Conservation (phyloP, 2,113 vertebrate species). For the Cariama cristata region DNA sequence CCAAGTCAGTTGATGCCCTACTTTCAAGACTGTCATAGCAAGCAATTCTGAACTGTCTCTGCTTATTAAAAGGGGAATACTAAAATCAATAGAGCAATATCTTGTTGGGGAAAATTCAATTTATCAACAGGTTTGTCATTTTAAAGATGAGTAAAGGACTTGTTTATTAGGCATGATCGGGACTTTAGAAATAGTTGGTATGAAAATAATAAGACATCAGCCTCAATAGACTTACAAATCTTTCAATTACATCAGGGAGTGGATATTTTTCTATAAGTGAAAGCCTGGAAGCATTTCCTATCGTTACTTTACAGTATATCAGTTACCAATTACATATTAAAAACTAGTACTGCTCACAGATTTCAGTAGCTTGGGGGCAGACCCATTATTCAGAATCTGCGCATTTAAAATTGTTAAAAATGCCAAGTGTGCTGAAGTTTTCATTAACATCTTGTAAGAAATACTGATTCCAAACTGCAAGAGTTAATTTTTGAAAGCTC, state of each 20-base stretch:
- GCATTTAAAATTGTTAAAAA: background rate
- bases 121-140: conserved; percentile 71
- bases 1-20: conserved; percentile 14
- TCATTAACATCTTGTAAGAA: background rate
- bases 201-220: conserved; percentile 47
- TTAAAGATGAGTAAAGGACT: conserved; percentile 74
- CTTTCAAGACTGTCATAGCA: conserved; percentile 45
- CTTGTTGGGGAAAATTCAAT: conserved; percentile 70
- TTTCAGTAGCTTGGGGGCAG: background rate
- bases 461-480: background rate
- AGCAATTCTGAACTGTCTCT: conserved; percentile 39
- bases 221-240: conserved; percentile 18
- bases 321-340: background rate
- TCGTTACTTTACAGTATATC: background rate
- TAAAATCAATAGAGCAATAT: conserved; percentile 78
- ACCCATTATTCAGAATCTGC: background rate
- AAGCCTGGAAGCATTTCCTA: background rate
- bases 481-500: background rate
- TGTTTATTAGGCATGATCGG: conserved; percentile 70
- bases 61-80: conserved; percentile 66
- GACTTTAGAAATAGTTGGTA: conserved; percentile 53
- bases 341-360: background rate
- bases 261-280: background rate
- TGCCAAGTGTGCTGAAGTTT: background rate
- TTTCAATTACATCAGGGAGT: background rate